Evolutionary conservation across 92 coral and sea anemone species (phyloP).

Genomic region (Bergia sp.): DNA sequence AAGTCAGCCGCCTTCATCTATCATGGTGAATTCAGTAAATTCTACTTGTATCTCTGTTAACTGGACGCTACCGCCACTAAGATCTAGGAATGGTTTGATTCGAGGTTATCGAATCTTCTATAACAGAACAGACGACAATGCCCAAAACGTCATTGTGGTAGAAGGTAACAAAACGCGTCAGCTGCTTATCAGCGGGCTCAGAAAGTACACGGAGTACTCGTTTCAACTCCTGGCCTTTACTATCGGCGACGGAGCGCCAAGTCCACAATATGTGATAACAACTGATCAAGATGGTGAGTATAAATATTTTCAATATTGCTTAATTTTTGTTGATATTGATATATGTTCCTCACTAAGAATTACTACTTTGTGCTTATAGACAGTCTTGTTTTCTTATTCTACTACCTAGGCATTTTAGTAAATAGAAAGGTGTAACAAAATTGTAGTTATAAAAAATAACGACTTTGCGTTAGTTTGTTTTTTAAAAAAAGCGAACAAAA

Average conservation of each 20-base stretch:
- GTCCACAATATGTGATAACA: neutral
- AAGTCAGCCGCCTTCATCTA: neutral
- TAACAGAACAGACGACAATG: neutral
- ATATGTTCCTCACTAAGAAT: too few relatives aligned
- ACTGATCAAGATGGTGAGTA: neutral
- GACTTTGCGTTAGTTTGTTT: too few relatives aligned
- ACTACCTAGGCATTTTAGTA: too few relatives aligned
- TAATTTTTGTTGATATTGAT: too few relatives aligned
- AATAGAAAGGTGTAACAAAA: too few relatives aligned
- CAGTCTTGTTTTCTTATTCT: too few relatives aligned
- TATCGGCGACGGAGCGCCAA: neutral
- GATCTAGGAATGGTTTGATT: neutral
- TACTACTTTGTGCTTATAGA: too few relatives aligned
- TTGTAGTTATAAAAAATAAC: too few relatives aligned
- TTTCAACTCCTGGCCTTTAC: neutral
- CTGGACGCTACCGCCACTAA: neutral
- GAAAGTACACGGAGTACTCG: neutral
- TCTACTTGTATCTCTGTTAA: neutral
- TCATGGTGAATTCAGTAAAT: neutral
- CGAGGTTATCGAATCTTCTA: neutral
- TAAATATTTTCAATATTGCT: too few relatives aligned
- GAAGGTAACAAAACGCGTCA: neutral
- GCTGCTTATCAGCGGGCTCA: neutral
- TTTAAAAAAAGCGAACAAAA: too few relatives aligned
- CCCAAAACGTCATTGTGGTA: neutral